Conservation (phyloP, 2,888 invertebrate genomes). For the Sialis lutaria region DNA sequence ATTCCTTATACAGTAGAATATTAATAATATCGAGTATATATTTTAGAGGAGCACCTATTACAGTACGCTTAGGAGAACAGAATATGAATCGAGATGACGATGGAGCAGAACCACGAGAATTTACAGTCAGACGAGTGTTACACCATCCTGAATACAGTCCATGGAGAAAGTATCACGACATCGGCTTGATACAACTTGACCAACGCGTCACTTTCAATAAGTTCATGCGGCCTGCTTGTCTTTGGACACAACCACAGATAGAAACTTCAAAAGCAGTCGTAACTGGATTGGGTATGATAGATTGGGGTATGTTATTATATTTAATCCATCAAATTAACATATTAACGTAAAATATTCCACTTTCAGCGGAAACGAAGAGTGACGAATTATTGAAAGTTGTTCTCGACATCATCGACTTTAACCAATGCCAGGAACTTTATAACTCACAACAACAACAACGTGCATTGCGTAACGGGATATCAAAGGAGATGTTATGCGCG, state of each 20-base stretch:
- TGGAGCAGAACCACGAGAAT: slow-evolving; percentile 29
- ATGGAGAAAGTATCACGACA: slow-evolving; percentile 41
- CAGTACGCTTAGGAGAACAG: slow-evolving; percentile 38
- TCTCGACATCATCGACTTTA: slow-evolving; percentile 21
- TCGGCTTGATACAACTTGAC: slow-evolving; percentile 39
- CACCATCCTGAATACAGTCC: slow-evolving; percentile 37
- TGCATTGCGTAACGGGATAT: slow-evolving; percentile 18
- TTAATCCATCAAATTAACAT: not conserved
- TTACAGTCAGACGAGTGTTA: slow-evolving; percentile 25
- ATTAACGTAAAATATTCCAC: slow-evolving; percentile 2
- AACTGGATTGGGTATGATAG: slow-evolving; percentile 45
- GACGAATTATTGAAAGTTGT: slow-evolving; percentile 25
- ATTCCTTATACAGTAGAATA: not conserved
- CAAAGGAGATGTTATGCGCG: slow-evolving; percentile 28
- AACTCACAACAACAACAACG: slow-evolving; percentile 13
- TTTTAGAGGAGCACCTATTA: slow-evolving; percentile 28
- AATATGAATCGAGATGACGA: slow-evolving; percentile 31
- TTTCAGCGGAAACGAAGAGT: slow-evolving; percentile 18
- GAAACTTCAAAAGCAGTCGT: slow-evolving; percentile 32
- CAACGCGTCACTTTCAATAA: slow-evolving; percentile 26
- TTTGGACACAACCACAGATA: slow-evolving; percentile 28
- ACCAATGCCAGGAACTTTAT: slow-evolving; percentile 19
- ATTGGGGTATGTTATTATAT: slow-evolving; percentile 19
- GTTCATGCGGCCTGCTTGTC: slow-evolving; percentile 42
- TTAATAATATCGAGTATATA: no score